Evolutionary conservation across 1,140 invertebrate genomes (phyloP).

Genomic region (Leucophenga varia): DNA sequence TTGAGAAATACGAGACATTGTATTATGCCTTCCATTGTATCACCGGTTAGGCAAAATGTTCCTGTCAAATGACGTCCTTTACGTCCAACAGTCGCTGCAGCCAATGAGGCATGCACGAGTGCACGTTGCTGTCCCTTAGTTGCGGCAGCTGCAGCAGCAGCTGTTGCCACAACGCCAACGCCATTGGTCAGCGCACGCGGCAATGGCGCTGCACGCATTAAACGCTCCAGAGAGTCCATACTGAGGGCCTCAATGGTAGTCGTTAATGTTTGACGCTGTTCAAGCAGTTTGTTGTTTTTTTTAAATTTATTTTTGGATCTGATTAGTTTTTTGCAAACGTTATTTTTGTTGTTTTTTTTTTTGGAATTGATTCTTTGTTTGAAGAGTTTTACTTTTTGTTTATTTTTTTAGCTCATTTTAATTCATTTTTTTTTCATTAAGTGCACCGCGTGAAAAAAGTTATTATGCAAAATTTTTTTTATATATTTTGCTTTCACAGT

Average conservation of each 20-base stretch:
- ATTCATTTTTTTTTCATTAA: slow-evolving; percentile 5
- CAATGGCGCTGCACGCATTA: slow-evolving; percentile 70
- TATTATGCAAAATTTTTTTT: too few relatives aligned
- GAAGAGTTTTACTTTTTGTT: slow-evolving; percentile 10
- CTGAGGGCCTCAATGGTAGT: slow-evolving; percentile 3
- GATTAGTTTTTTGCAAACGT: slow-evolving; percentile 7
- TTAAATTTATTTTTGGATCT: background rate
- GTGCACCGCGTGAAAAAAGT: too few relatives aligned
- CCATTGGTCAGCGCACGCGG: slow-evolving; percentile 66
- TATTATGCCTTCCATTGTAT: slow-evolving; percentile 90
- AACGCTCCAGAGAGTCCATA: slow-evolving; percentile 76
- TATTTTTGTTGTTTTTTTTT: slow-evolving; percentile 7
- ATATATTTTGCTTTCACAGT: background rate
- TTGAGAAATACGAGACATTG: slow-evolving; percentile 89
- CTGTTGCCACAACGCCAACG: slow-evolving; percentile 65
- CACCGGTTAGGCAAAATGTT: slow-evolving; percentile 82
- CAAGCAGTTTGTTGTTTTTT: background rate
- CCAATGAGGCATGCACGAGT: slow-evolving; percentile 73
- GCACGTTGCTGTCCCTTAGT: slow-evolving; percentile 63
- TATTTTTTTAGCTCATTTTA: background rate
- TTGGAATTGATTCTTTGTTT: slow-evolving; percentile 13
- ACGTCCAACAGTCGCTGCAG: slow-evolving; percentile 69
- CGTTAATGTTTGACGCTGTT: slow-evolving; percentile 1
- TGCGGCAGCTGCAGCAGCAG: slow-evolving; percentile 55
- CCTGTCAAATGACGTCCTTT: slow-evolving; percentile 80